A percentile compares a stretch with the other conserved stretches of the same genome.
Conservation (phyloP, 2,797 vertebrate species). For the Melanogrammus aeglefinus region DNA sequence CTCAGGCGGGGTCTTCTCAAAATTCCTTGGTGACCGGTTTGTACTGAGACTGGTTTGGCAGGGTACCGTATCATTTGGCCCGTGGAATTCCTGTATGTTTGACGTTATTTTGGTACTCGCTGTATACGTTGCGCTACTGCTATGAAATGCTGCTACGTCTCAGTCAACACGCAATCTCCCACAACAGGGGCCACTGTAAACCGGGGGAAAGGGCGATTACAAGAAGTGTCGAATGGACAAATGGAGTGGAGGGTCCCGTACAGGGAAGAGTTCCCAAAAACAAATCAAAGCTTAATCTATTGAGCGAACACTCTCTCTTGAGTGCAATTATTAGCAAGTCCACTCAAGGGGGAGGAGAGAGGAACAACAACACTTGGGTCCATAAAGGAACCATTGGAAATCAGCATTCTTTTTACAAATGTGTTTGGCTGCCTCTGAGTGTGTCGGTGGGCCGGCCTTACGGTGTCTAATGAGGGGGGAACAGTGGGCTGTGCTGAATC, state of each 20-base stretch:
- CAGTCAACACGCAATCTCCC: constrained; percentile 12
- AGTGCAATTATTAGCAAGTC: constrained; percentile 10
- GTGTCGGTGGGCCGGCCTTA: constrained; percentile 30
- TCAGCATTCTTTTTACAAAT: constrained; percentile 47
- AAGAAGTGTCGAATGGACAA: not conserved
- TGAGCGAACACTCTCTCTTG: constrained; percentile 17
- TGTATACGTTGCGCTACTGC: not conserved
- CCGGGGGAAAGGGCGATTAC: not conserved
- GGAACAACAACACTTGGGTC: not conserved
- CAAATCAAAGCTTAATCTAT: constrained; percentile 26
- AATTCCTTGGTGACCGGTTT: constrained; percentile 32
- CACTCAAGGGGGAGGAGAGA: not conserved
- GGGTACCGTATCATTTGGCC: constrained; percentile 5
- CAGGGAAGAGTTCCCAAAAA: constrained; percentile 17
- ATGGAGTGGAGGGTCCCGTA: not conserved
- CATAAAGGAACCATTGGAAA: constrained; percentile 29
- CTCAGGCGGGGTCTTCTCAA: constrained; percentile 12
- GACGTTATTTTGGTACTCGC: not conserved
- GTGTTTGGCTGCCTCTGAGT: constrained; percentile 45
- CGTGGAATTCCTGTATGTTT: not conserved
- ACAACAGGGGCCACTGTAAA: constrained; percentile 21
- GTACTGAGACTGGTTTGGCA: constrained; percentile 18
- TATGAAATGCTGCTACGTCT: not conserved
- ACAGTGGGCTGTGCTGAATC: not conserved
- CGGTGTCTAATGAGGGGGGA: constrained; percentile 46